Percentiles rank a stretch among this genome's conserved stretches.
These are phyloP conservation scores for Sarcophaga subvicina DNA, from an alignment of 2,888 invertebrate species.

Conservation along the genomic window DNA sequence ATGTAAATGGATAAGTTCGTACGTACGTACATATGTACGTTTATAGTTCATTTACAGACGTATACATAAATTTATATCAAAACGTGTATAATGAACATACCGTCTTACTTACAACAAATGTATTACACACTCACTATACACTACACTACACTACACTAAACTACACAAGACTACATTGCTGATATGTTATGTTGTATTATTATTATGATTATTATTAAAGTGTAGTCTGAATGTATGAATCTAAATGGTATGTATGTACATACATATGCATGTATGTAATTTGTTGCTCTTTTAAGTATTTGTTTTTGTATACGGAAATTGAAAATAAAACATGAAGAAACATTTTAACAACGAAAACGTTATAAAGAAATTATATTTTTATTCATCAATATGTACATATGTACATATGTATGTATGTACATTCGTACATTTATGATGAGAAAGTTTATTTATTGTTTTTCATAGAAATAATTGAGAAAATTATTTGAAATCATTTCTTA, in stretches of 20 bases:
- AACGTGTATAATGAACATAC: not conserved
- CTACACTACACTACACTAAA: not conserved
- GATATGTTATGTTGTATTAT: not conserved
- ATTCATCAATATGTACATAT: not conserved
- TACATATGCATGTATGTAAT: not conserved
- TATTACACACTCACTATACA: not conserved
- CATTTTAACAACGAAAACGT: conserved; percentile 23
- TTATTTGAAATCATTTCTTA: not conserved
- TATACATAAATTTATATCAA: not conserved
- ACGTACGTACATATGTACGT: too few species aligned
- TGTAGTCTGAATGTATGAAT: conserved; percentile 4
- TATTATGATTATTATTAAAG: conserved; percentile 44
- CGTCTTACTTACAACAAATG: not conserved
- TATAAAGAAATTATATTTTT: conserved; percentile 19
- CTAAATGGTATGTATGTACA: too few species aligned
- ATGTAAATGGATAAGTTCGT: not conserved
- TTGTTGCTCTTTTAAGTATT: conserved; percentile 27
- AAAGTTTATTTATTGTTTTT: not conserved
- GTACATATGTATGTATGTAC: not conserved
- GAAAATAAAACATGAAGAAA: conserved; percentile 54
- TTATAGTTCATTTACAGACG: too few species aligned
- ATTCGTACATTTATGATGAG: conserved; percentile 22
- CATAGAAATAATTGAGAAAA: not conserved
- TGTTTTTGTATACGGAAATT: conserved; percentile 53
- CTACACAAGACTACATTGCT: not conserved